phyloP scores from a whole-genome alignment of 1,140 invertebrate genomes.

The Ceratina australensis region DNA sequence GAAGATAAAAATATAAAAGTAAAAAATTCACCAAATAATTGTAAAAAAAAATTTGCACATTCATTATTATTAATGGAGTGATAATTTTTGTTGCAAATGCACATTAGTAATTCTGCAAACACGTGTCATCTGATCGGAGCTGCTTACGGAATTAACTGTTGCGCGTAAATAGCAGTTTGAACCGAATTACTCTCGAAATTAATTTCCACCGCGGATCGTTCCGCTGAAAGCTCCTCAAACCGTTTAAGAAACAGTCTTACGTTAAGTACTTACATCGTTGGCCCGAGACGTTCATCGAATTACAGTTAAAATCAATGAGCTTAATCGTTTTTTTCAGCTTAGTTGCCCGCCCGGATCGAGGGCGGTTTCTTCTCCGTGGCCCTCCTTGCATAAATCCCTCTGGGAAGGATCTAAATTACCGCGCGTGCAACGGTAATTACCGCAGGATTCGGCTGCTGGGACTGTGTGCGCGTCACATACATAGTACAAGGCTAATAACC shows the following conservation, averaged over 20 bases:
- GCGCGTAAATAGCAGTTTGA: background rate
- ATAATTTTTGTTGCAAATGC: no score
- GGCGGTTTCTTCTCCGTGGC: background rate
- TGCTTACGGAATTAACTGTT: background rate
- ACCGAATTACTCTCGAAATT: background rate
- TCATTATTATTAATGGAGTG: no score
- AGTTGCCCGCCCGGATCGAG: background rate
- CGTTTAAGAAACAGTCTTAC: background rate
- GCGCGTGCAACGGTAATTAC: slow-evolving; percentile 49
- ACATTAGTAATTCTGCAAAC: no score
- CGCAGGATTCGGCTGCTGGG: slow-evolving; percentile 34
- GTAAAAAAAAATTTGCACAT: no score
- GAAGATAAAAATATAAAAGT: no score
- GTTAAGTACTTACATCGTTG: background rate
- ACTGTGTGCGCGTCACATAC: slow-evolving; percentile 19
- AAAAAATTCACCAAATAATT: no score
- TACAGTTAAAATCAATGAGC: slow-evolving; percentile 35
- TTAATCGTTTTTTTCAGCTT: slow-evolving; percentile 34
- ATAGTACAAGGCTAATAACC: slow-evolving; percentile 50
- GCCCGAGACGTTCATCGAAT: slow-evolving; percentile 16
- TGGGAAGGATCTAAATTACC: slow-evolving; percentile 44
- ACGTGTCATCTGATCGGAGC: no score
- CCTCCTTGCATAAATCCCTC: slow-evolving; percentile 38
- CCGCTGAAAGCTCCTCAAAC: background rate
- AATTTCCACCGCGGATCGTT: background rate